These are phyloP conservation scores for Aurelia aurita complex sp. Pacific DNA, from an alignment of 30 jellyfish, hydroid and myxozoan species.

Conservation along the genomic window DNA sequence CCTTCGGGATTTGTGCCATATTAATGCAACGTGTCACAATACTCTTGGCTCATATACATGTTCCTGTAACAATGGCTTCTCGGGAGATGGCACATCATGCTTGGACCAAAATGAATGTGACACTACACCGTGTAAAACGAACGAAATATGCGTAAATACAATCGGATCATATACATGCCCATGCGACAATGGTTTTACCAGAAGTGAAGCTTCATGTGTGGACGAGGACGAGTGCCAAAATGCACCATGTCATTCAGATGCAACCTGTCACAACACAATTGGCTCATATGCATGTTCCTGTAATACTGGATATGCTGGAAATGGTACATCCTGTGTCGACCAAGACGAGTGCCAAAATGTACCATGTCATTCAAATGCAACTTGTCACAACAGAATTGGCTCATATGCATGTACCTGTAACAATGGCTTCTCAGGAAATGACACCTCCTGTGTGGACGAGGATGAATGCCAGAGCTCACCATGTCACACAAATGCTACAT, in stretches of 20 bases:
- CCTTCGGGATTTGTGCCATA: background rate
- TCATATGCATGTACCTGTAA: too few relatives aligned
- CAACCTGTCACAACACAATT: slow-evolving; percentile 10
- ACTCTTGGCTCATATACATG: slow-evolving; percentile 2
- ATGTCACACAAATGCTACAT: too few relatives aligned
- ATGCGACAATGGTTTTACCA: background rate
- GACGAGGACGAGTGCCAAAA: slow-evolving; percentile 24
- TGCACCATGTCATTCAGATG: background rate
- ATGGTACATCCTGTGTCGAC: slow-evolving; percentile 31
- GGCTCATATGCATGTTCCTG: slow-evolving; percentile 21
- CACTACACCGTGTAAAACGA: background rate
- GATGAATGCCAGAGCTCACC: too few relatives aligned
- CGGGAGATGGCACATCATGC: slow-evolving; percentile 13
- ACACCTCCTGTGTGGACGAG: too few relatives aligned
- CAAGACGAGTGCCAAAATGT: background rate
- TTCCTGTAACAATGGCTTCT: slow-evolving; percentile 16
- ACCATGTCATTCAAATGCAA: slow-evolving; percentile 26
- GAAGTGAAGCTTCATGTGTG: background rate
- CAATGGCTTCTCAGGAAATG: too few relatives aligned
- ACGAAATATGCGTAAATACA: slow-evolving; percentile 5
- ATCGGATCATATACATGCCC: slow-evolving; percentile 7
- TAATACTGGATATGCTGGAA: slow-evolving; percentile 16
- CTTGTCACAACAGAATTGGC: background rate
- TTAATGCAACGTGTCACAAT: slow-evolving; percentile 2
- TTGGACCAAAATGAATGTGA: slow-evolving; percentile 5